These are phyloP conservation scores for Spatula versicolor DNA, from an alignment of 2,797 vertebrate species.

Conservation along the genomic window DNA sequence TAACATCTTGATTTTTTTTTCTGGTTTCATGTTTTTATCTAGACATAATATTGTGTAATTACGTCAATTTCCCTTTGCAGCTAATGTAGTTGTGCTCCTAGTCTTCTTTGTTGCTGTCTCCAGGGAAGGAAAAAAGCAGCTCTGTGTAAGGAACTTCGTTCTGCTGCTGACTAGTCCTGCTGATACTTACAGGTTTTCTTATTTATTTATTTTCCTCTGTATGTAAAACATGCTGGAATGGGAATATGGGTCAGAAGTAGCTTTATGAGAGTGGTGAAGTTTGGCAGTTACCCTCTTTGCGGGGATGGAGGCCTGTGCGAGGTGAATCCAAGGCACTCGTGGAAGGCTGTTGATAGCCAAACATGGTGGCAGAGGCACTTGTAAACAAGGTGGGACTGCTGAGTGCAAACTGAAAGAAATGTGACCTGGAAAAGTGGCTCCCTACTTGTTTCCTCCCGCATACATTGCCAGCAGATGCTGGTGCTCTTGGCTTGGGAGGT, in stretches of 20 bases:
- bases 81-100: not conserved
- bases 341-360: not conserved
- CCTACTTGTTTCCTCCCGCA: not conserved
- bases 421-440: not conserved
- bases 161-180: not conserved
- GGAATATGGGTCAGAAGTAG: not conserved
- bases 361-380: not conserved
- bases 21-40: not conserved
- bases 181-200: rapidly evolving
- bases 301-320: not conserved
- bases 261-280: not conserved
- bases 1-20: not conserved
- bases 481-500: not conserved
- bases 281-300: not conserved
- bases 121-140: not conserved
- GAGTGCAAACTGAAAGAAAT: rapidly evolving
- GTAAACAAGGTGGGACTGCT: not conserved
- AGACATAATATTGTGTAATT: not conserved
- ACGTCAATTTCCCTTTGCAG: not conserved
- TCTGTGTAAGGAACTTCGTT: not conserved
- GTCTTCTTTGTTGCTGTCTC: not conserved
- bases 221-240: not conserved
- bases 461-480: not conserved
- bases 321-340: not conserved
- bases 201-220: not conserved